phyloP scores from a whole-genome alignment of 1,140 invertebrate species.

The Lepidotrigona ventralis region DNA sequence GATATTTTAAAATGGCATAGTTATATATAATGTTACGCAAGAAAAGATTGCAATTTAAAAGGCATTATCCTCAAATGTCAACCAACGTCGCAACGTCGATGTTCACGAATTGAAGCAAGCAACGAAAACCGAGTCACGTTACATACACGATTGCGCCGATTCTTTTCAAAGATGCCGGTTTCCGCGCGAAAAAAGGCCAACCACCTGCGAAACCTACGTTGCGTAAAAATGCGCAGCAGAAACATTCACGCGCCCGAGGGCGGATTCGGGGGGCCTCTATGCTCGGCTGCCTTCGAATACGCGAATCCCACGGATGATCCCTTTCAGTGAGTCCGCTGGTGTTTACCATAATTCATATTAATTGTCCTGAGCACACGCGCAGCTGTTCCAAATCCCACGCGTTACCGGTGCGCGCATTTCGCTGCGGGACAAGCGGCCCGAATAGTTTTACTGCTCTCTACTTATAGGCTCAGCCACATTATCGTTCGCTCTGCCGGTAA shows the following conservation, averaged over 20 bases:
- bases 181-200: background rate
- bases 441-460: slow-evolving; percentile 67
- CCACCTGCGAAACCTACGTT: slow-evolving; percentile 26
- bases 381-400: slow-evolving; percentile 77
- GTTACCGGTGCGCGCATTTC: slow-evolving; percentile 65
- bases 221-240: slow-evolving; percentile 49
- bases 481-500: background rate
- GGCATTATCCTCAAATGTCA: background rate
- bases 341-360: slow-evolving; percentile 76
- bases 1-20: too few species aligned
- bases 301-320: slow-evolving; percentile 55
- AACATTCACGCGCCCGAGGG: slow-evolving; percentile 46
- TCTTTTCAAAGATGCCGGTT: background rate
- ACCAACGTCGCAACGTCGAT: too few species aligned
- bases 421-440: slow-evolving; percentile 69
- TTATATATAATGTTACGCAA: background rate
- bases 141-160: too few species aligned
- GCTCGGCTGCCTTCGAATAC: slow-evolving; percentile 47
- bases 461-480: slow-evolving; percentile 53
- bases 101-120: background rate
- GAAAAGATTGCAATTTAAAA: background rate
- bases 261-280: slow-evolving; percentile 31
- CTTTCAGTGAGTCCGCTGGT: slow-evolving; percentile 57
- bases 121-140: background rate
- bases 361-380: slow-evolving; percentile 69